Base-by-base conservation (phyloP, 2,888 invertebrate species). In the Cyclophora albipunctata region DNA sequence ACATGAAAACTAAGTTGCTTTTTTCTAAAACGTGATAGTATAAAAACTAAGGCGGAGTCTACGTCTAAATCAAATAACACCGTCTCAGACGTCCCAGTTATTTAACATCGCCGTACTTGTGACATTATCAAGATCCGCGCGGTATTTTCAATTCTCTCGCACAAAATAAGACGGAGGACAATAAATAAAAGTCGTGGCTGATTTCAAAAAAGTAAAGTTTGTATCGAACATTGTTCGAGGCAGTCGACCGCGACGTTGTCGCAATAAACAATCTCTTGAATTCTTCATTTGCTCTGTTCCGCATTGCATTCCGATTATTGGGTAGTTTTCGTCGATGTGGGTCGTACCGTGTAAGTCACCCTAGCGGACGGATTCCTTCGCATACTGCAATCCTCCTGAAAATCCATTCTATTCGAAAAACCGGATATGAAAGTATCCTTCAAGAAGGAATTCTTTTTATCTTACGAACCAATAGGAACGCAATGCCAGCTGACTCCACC, bases 291-390 rank as follows among this genome's bases (percentile, higher is more conserved):
- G 71, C 67, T 57, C 56, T 66, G 69, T 77, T 76, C 75, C 76
- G 73, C 75, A 74, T 75, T 74, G 73, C 72, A 60, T 66, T 69
- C 64, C 65, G 64, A 71, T 74, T 73, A 72, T 73, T 69, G 72
- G 66, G 61, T 68, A 70, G 68, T 71, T 74, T 74, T 66, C 64
- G 69, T 66, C 68, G 56, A 56, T 46, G 54, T 57, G 68, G 70
- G 70, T 70, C 68, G 58, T 37, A 37, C 59, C 66, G 66, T 62
- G 67, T 72, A 20, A 20, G 20, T 20, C 72, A 71, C 68, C 69
- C 69, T 65, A 55, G 51, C 65, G 58, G 59, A 63, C 56, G 62
- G 66, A 75, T 77, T 75, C 69, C 64, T 69, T 69, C 64, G 61
- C 67, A 69, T 66, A 51, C 63, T 62, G 67, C 67, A 62, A 72